Percentiles rank a stretch among this genome's conserved stretches.
Conservation (phyloP, 1,140 invertebrate genomes). For the Bombus huntii region DNA sequence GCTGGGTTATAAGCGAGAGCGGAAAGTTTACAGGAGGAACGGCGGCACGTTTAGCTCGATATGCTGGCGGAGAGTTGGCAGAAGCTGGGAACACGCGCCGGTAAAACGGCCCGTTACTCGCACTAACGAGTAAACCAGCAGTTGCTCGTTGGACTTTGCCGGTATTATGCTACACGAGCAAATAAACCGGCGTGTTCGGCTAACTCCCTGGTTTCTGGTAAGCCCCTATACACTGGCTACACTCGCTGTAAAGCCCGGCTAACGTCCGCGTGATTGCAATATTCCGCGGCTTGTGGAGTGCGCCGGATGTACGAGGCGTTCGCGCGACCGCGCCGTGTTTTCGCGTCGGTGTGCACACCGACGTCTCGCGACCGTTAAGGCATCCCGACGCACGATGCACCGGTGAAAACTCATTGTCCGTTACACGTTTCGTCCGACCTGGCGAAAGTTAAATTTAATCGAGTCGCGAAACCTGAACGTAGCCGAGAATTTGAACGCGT, state of each 20-base stretch:
- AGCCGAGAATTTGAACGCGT: background rate
- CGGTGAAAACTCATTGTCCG: conserved; percentile 53
- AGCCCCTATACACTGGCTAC: conserved; percentile 70
- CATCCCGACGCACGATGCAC: conserved; percentile 15
- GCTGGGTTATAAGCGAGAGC: conserved; percentile 36
- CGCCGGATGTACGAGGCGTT: conserved; percentile 58
- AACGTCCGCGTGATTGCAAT: conserved; percentile 74
- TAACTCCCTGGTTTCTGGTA: conserved; percentile 72
- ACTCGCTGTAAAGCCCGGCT: conserved; percentile 67
- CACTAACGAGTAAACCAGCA: conserved; percentile 74
- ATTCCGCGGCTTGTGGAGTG: conserved; percentile 68
- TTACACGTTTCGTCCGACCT: conserved; percentile 12
- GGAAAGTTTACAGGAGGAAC: conserved; percentile 38
- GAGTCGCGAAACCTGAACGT: background rate
- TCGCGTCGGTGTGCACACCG: conserved; percentile 48
- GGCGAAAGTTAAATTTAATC: conserved; percentile 44
- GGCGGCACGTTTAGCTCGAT: conserved; percentile 40
- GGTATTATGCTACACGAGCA: conserved; percentile 75
- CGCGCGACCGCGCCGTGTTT: conserved; percentile 26
- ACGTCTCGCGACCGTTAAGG: conserved; percentile 3
- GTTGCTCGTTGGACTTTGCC: conserved; percentile 70
- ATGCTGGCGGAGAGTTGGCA: conserved; percentile 43
- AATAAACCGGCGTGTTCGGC: conserved; percentile 74
- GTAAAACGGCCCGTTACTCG: conserved; percentile 73
- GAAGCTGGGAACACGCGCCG: conserved; percentile 38